Base-by-base conservation (phyloP, 1,140 invertebrate genomes). In the Solenopsis fugax region DNA sequence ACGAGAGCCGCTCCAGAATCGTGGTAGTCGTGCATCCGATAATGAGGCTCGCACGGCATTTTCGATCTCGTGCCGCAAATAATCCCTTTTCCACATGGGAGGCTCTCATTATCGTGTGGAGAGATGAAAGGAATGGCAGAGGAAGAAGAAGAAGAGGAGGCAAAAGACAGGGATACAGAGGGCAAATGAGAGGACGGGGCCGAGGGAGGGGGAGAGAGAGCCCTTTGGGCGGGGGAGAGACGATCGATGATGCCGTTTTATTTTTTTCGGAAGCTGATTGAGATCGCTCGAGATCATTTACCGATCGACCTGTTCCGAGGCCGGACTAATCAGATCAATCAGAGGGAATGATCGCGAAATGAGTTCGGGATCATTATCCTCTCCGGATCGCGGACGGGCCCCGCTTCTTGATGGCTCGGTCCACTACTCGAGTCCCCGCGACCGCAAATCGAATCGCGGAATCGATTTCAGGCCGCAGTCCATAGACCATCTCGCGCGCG, bases 231-330 rank as follows among this genome's bases (percentile, higher is more conserved):
- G 29, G 60, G 56, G 56, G 45, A 60, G 45, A 24, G 54, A 37
- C 45, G 62, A 60, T 77, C 82, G 72, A 65, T 67, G 91, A 90
- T 90, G 91, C 87, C 86, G 91, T 93, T 93, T 92, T 92, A 93
- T 92, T 94, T 95, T 95, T 95, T 95, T 94, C 94, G 93, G 94
- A 92, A 95, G 94, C 94, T 94, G 94, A 95, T 95, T 94, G 94
- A 95, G 94, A 95, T 94, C 92, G 91, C 90, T 93, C 84, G 93
- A 89, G 93, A 94, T 94, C 92, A 94, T 95, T 95, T 95, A 93
- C 94, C 92, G 93, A 91, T 91, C 93, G 92, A 93, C 89, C 93
- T 93, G 89, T 87, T 90, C 88, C 88, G 90, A 87, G 88, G 73
- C 69, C 87, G 92, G 91, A 94, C 94, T 95, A 95, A 95, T 95